Conservation (phyloP, 2,888 invertebrate species). For the Siphonodentalium dalli region DNA sequence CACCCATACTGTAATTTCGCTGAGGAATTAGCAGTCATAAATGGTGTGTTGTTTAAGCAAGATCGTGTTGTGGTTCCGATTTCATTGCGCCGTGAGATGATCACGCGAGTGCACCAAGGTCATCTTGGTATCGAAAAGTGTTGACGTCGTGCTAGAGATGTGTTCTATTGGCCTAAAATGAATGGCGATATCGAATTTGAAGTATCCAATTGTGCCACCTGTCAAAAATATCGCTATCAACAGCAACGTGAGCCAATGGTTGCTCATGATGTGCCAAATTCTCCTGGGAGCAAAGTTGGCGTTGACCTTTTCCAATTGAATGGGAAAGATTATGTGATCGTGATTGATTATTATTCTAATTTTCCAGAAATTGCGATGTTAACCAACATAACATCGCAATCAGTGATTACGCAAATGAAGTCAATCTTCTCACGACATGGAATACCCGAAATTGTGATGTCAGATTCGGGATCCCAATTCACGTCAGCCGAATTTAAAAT, state of each 20-base stretch:
- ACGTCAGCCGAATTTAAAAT: too few relatives aligned
- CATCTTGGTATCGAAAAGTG: slow-evolving; percentile 16
- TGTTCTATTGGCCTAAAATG: slow-evolving; percentile 12
- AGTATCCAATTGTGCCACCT: slow-evolving; percentile 4
- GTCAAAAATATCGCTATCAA: background rate
- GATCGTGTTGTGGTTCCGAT: slow-evolving; percentile 13
- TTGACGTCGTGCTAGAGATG: background rate
- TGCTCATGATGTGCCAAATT: slow-evolving; percentile 7
- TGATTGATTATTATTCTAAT: slow-evolving; percentile 34
- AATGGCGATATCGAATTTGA: slow-evolving; percentile 8
- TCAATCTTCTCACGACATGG: slow-evolving; percentile 27
- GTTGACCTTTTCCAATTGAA: slow-evolving; percentile 21
- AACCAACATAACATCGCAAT: slow-evolving; percentile 23
- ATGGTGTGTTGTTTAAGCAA: slow-evolving; percentile 8
- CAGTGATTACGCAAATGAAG: slow-evolving; percentile 21
- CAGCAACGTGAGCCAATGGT: slow-evolving; percentile 9
- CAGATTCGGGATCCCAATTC: too few relatives aligned
- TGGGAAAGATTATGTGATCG: slow-evolving; percentile 23
- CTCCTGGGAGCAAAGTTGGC: slow-evolving; percentile 29
- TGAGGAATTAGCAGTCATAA: slow-evolving; percentile 11
- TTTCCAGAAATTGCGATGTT: slow-evolving; percentile 30
- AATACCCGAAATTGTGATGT: slow-evolving; percentile 24
- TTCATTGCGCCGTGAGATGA: slow-evolving; percentile 1
- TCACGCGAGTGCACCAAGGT: slow-evolving; percentile 10
- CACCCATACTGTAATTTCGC: slow-evolving; percentile 10